Base-by-base conservation (phyloP, 2,888 invertebrate species). In the Nowickia ferox region DNA sequence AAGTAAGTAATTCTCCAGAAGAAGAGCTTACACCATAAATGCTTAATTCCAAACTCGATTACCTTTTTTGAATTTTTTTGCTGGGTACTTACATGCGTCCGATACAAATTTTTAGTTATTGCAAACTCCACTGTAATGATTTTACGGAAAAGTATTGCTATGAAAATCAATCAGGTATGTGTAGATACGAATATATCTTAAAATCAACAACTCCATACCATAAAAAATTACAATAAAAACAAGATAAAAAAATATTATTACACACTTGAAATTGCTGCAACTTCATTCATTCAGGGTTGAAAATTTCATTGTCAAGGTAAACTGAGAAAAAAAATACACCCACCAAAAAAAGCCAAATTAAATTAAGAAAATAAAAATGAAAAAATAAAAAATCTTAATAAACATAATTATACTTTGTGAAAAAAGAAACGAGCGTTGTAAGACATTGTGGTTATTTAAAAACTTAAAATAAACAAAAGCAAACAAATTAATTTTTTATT, bases 301-400 rank as follows among this genome's bases (percentile, higher is more conserved):
- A 53, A 80, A 63, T 22, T 63, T 75, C 53, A 63, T 30, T 53
- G 42, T 30, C 75, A 63, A 63, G 75, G 65, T 65, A 44, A 75
- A 40, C 22, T 11, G 11, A 22, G 68, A 40, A 63, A 8, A 46
- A 42, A 55, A 13, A 6, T 2, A 61, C 11, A 51, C 30, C 0
- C 9, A 3, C 11, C 69, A 77, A 42, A 30, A 44, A 40, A 40
- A 61, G 48, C 75, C 68, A 69, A 53, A 83, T 78, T 84, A 22
- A 48, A 22, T 22, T 38, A n/a, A n/a, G 9, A 30, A 59, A 66
- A 63, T 80, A 59, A 77, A 65, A 57, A 74, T 57, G 22, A 13
- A 57, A 74, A 78, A 63, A 40, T n/a, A 55, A 71, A 61, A 1
- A 57, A 53, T 22, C 17, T 44, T 51, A 1, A 42, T 19, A 22